A percentile compares a stretch with the other conserved stretches of the same genome.
Conservation (phyloP, 2,113 vertebrate genomes). For the Spermophilus dauricus region DNA sequence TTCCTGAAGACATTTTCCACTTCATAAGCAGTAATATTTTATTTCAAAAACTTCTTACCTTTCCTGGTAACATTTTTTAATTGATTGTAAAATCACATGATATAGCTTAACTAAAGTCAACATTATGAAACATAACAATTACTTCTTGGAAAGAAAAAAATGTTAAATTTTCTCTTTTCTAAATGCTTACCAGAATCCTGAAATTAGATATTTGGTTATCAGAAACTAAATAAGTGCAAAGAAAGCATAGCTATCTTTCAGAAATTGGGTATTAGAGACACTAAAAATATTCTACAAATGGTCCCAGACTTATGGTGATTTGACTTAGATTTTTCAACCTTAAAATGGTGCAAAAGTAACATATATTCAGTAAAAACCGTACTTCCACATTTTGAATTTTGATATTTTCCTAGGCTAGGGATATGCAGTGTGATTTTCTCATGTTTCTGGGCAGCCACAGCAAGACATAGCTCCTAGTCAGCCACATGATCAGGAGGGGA, state of each 20-base stretch:
- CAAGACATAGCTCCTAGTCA: not conserved
- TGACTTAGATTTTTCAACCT: not conserved
- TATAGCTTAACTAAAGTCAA: constrained; percentile 37
- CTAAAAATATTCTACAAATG: not conserved
- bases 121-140: not conserved
- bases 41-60: constrained; percentile 7
- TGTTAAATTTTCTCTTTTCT: not conserved
- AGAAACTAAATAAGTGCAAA: not conserved
- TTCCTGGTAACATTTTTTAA: constrained; percentile 27
- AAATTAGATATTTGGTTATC: constrained; percentile 30
- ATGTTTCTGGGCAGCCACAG: not conserved
- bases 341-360: not conserved
- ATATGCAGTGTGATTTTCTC: not conserved
- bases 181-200: not conserved
- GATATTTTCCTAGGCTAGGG: no score
- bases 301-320: not conserved
- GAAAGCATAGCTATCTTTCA: not conserved
- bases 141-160: not conserved
- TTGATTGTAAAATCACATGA: constrained; percentile 10
- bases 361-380: not conserved
- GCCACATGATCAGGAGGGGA: not conserved
- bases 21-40: not conserved
- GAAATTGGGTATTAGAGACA: not conserved
- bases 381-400: not conserved
- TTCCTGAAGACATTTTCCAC: constrained; percentile 21